phyloP scores from a whole-genome alignment of 2,888 invertebrate genomes.

The Cataglyphis livida region DNA sequence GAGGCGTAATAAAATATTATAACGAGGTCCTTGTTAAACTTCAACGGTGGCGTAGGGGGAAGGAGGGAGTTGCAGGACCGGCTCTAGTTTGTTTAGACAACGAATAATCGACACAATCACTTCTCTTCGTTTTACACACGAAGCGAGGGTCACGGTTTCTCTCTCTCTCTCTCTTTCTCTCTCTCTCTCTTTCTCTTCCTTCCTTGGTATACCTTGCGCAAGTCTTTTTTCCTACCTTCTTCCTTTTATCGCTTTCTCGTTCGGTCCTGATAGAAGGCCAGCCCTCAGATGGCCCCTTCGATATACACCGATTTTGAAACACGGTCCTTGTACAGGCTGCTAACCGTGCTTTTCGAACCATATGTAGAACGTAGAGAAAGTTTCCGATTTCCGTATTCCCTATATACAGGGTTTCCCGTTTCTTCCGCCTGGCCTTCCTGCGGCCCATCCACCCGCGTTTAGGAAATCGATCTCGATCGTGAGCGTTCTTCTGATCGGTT shows the following conservation, averaged over 20 bases:
- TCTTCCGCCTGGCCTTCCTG: constrained; percentile 33
- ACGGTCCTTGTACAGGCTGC: constrained; percentile 61
- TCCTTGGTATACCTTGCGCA: background rate
- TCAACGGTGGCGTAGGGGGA: constrained; percentile 70
- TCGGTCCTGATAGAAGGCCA: constrained; percentile 23
- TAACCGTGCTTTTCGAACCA: constrained; percentile 51
- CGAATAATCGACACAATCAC: constrained; percentile 84
- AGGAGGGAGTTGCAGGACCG: constrained; percentile 59
- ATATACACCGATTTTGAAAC: constrained; percentile 68
- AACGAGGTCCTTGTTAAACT: constrained; percentile 85
- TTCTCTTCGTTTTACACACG: constrained; percentile 70
- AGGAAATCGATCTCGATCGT: constrained; percentile 66
- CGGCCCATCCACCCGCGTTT: constrained; percentile 20
- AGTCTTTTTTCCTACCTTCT: constrained; percentile 49
- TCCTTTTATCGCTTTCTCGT: constrained; percentile 46
- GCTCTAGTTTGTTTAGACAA: constrained; percentile 85
- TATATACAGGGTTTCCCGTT: constrained; percentile 60
- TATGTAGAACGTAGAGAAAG: constrained; percentile 71
- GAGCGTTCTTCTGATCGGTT: constrained; percentile 42
- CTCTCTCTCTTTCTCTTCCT: background rate
- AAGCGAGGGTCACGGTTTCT: constrained; percentile 4
- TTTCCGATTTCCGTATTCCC: constrained; percentile 77
- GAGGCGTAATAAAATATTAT: constrained; percentile 83
- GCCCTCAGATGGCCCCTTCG: constrained; percentile 62
- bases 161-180: constrained; percentile 8